Conservation (phyloP, 2,888 invertebrate genomes). For the Caenorhabditis sp. region DNA sequence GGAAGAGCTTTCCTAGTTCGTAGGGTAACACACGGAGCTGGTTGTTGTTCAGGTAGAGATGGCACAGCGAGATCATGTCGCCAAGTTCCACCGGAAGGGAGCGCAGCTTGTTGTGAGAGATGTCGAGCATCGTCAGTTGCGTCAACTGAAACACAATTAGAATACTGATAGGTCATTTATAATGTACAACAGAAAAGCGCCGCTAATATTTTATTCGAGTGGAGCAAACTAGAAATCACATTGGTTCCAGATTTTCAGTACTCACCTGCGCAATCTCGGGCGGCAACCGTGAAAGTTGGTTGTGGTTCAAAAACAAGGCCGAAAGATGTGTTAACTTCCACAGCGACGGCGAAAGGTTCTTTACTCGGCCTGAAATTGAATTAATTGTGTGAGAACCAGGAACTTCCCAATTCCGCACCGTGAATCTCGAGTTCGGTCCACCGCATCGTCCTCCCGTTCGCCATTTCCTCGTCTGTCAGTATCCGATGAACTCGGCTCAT, state of each 20-base stretch:
- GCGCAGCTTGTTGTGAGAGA: constrained; percentile 94
- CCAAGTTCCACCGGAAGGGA: constrained; percentile 96
- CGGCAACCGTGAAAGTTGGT: constrained; percentile 91
- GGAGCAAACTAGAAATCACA: no score
- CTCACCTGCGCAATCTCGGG: constrained; percentile 87
- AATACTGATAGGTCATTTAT: no score
- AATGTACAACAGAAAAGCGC: no score
- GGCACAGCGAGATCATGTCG: constrained; percentile 94
- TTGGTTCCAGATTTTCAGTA: no score
- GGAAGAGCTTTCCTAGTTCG: constrained; percentile 96
- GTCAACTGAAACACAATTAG: constrained; percentile 82
- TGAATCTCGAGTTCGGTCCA: constrained; percentile 78
- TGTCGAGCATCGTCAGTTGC: constrained; percentile 90
- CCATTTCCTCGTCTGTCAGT: constrained; percentile 74
- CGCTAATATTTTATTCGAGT: no score
- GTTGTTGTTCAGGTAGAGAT: constrained; percentile 94
- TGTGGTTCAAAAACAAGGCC: constrained; percentile 94
- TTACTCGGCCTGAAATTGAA: constrained; percentile 87
- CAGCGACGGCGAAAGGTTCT: constrained; percentile 91
- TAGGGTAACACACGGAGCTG: constrained; percentile 93
- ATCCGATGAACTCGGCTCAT: constrained; percentile 73
- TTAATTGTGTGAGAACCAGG: no score
- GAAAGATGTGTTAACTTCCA: constrained; percentile 93
- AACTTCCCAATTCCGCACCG: constrained; percentile 68
- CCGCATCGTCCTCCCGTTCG: constrained; percentile 67